These are phyloP conservation scores for Mastomys coucha DNA, from an alignment of 2,113 vertebrate genomes.

Conservation along the genomic window DNA sequence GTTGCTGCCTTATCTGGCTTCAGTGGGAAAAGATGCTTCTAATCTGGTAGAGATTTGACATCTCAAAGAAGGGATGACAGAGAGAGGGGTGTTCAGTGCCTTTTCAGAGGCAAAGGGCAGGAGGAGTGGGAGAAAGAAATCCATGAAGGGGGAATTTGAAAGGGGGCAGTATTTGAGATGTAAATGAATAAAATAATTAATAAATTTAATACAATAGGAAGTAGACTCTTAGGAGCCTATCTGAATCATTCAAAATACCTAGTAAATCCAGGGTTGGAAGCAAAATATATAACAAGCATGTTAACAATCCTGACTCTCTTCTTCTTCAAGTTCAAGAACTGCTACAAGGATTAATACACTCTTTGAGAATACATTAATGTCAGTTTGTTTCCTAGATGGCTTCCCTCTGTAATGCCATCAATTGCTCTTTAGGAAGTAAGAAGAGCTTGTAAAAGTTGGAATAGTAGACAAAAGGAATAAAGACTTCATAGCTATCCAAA, in stretches of 20 bases:
- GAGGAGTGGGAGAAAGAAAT: too few species aligned
- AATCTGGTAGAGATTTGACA: too few species aligned
- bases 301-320: too few species aligned
- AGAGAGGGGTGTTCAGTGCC: too few species aligned
- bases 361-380: not conserved
- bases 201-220: not conserved
- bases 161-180: too few species aligned
- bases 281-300: not conserved
- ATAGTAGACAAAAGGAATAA: not conserved
- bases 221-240: not conserved
- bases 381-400: not conserved
- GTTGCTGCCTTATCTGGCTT: too few species aligned
- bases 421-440: not conserved
- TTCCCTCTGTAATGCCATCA: not conserved
- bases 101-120: too few species aligned
- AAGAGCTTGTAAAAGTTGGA: not conserved
- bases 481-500: not conserved
- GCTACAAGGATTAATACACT: not conserved
- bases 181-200: too few species aligned
- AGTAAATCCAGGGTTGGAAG: not conserved
- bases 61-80: too few species aligned
- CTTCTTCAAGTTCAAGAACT: not conserved
- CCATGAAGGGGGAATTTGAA: too few species aligned
- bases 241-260: not conserved
- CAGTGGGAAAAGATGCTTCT: too few species aligned